These are phyloP conservation scores for Ardeotis arabs DNA, from an alignment of 2,113 vertebrate species.

Conservation along the genomic window DNA sequence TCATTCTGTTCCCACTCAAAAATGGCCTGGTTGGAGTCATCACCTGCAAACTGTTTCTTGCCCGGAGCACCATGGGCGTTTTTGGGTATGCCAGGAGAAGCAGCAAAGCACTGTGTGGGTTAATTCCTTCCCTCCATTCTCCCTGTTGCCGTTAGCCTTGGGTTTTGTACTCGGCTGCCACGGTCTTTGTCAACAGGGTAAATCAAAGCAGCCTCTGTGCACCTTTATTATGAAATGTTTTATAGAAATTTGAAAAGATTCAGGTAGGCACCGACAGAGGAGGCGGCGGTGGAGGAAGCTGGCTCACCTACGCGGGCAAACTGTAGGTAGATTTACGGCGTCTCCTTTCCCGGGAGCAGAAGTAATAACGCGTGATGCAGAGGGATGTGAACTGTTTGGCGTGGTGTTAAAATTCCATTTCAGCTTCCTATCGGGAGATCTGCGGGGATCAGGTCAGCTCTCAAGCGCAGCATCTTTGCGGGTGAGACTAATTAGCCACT, in stretches of 20 bases:
- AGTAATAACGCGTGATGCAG: constrained; percentile 75
- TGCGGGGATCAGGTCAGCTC: constrained; percentile 72
- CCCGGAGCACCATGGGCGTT: rapidly evolving
- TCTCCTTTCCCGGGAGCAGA: constrained; percentile 75
- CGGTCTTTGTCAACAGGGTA: neutral
- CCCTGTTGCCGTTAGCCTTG: neutral
- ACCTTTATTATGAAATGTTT: neutral
- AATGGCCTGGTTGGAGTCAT: neutral
- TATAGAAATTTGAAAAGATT: neutral
- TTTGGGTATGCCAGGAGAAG: neutral
- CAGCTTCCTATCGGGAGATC: constrained; percentile 69
- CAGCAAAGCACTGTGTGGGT: neutral
- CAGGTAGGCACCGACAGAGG: neutral
- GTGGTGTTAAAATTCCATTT: constrained; percentile 70
- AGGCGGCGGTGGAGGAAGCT: neutral
- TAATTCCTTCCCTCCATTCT: neutral
- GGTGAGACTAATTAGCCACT: neutral
- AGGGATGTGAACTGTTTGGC: constrained; percentile 69
- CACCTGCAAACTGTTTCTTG: neutral
- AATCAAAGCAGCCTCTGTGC: neutral
- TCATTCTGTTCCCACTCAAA: neutral
- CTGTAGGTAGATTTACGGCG: constrained; percentile 58
- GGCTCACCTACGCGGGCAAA: neutral
- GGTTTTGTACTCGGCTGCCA: neutral
- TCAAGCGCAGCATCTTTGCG: constrained; percentile 31